Evolutionary conservation across 2,113 vertebrate genomes (phyloP), one percentile per base, ranked within the genome.

Genomic region (Calyptommatus sinebrachiatus): DNA sequence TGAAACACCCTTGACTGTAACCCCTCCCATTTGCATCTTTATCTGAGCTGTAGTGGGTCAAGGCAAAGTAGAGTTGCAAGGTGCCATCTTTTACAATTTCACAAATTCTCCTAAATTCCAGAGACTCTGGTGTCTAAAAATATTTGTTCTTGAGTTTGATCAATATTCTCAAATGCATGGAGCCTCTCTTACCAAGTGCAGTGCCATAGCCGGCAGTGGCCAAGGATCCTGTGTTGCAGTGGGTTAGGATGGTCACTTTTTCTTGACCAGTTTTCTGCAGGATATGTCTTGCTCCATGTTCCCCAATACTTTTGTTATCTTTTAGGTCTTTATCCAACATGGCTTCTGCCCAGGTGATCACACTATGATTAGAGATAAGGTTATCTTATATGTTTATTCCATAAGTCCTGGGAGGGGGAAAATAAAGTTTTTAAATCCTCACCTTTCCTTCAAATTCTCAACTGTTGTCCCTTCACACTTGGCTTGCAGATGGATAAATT

Each of bases 131-230:
- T 4, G 10, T 10, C 14, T 61, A 21, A 10, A 35, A 21, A 71
- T 18, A 26, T 12, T 68, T 48, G 28, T 41, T n/a, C 16, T 26
- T 45, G 8, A 57, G 41, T 24, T 74, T 61, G 5, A 5, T n/a
- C 8, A 22, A 29, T 29, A 66, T n/a, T 62, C 53, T 22, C 26
- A 28, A 41, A 74, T 68, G 11, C 48, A 53, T 10, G 7, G 20
- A 46, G 24, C 61, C 41, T 45, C 46, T 21, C 85, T 91, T 83
- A 96, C 95, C 95, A 45, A 97, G 93, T 1, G 96, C 96, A 0
- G 96, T 97, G 66, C 96, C 96, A 6, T 97, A 96, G 86, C 96
- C 96, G 2, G 96, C 95, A 0, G 96, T 97, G 83, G 96, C 96
- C 80, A 97, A 92, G 1, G 95, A 96, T 45, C 96, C 96, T 0